Conservation (phyloP, 2,888 invertebrate genomes). For the Sisyra terminalis region DNA sequence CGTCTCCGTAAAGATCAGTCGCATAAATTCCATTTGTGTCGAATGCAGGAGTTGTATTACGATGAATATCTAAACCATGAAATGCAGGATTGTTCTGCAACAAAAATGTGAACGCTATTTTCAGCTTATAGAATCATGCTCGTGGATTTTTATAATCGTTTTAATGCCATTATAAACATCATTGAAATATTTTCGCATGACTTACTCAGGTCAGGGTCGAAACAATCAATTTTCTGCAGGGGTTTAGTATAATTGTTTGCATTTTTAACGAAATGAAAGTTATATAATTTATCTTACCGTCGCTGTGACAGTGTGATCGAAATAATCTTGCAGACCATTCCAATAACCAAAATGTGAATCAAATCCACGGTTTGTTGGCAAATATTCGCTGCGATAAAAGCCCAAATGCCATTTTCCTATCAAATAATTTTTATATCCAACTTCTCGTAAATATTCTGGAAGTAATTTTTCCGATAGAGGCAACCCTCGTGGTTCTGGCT, state of each 20-base stretch:
- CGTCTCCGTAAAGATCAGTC: slow-evolving; percentile 47
- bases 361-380: slow-evolving; percentile 62
- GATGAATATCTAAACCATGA: slow-evolving; percentile 42
- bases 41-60: slow-evolving; percentile 36
- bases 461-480: slow-evolving; percentile 38
- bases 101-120: not conserved
- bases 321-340: slow-evolving; percentile 70
- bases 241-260: not conserved
- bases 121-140: no score
- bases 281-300: slow-evolving; percentile 23
- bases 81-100: slow-evolving; percentile 11
- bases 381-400: slow-evolving; percentile 49
- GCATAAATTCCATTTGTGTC: slow-evolving; percentile 40
- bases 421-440: slow-evolving; percentile 58
- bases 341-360: slow-evolving; percentile 73
- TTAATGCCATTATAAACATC: no score
- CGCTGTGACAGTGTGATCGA: slow-evolving; percentile 37
- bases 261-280: not conserved
- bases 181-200: no score
- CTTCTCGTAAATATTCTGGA: slow-evolving; percentile 42
- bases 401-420: slow-evolving; percentile 84
- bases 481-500: slow-evolving; percentile 58
- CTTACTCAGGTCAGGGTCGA: no score
- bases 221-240: no score
- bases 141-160: no score